Base-by-base conservation (phyloP, 2,888 invertebrate species). In the Digitonthophagus gazella region DNA sequence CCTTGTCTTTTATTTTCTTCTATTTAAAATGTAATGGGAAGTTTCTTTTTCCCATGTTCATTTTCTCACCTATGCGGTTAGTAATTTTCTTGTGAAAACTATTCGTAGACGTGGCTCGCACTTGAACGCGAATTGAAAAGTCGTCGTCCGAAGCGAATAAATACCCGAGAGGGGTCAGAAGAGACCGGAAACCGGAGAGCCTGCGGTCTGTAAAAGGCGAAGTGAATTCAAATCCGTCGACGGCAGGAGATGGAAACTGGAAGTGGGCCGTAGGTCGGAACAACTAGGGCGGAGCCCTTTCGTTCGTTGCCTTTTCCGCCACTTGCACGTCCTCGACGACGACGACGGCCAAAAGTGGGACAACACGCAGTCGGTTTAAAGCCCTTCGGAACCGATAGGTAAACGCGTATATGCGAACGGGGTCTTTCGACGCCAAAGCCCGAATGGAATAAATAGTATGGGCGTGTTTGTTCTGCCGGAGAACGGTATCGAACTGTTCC, bases 321-420 rank as follows among this genome's bases (percentile, higher is more conserved):
- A 58, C 57, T 54, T 44, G 65, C 61, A 57, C 55, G 57, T 64
- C 19, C 28, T 44, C 28, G 28, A 44, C 28, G 28, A 11, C 28
- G 11, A 11, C 3, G 11, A 18, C 19, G 61, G 56, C 54, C 20
- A 44, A 56, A 68, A 67, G 69, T 66, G 20, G 67, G 75, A 73
- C 69, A 73, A 76, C 75, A 77, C 28, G 75, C 76, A 76, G 76
- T 75, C 73, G 76, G 76, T 77, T 73, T 78, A 77, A 78, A 78
- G 77, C 76, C 77, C 76, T 75, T 5, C 28, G 11, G 28, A 5
- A 44, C 2, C 28, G 28, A 44, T 44, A 44, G 28, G 28, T 44
- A 44, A 44, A 44, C 28, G 11, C 28, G 11, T 44, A 44, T 44
- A 44, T 44, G 28, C 28, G 8, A 44, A 1, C 28, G 11, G 11